Percentiles rank a stretch among this genome's conserved stretches.
These are phyloP conservation scores for Spea bombifrons DNA, from an alignment of 2,113 vertebrate species.

Conservation along the genomic window DNA sequence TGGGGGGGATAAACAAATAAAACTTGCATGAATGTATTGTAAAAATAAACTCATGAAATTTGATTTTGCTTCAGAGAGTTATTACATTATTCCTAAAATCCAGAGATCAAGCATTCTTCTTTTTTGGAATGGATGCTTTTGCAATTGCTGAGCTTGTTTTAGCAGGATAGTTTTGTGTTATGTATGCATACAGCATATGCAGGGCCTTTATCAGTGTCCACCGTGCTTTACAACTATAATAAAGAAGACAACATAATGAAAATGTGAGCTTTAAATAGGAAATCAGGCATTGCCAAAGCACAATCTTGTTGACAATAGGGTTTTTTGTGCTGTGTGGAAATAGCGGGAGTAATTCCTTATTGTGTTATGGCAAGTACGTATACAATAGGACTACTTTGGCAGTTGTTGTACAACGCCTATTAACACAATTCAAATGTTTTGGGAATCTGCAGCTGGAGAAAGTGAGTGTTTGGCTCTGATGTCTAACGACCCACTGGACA, in stretches of 20 bases:
- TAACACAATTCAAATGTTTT: too few species aligned
- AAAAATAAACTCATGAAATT: constrained; percentile 9
- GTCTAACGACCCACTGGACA: too few species aligned
- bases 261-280: background rate
- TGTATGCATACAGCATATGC: background rate
- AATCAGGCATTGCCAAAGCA: background rate
- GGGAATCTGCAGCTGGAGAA: too few species aligned
- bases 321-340: background rate
- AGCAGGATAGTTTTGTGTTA: background rate
- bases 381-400: background rate
- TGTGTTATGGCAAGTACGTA: background rate
- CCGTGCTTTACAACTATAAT: background rate
- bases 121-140: background rate
- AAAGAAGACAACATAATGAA: background rate
- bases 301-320: background rate
- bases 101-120: background rate
- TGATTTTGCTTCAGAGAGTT: background rate
- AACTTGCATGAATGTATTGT: constrained; percentile 8
- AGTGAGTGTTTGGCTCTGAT: too few species aligned
- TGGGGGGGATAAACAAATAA: constrained; percentile 28
- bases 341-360: background rate
- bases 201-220: background rate
- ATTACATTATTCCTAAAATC: background rate
- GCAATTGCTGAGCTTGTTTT: background rate
- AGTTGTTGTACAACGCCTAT: too few species aligned